phyloP scores from a whole-genome alignment of 1,140 invertebrate genomes.

The Zophobas morio region DNA sequence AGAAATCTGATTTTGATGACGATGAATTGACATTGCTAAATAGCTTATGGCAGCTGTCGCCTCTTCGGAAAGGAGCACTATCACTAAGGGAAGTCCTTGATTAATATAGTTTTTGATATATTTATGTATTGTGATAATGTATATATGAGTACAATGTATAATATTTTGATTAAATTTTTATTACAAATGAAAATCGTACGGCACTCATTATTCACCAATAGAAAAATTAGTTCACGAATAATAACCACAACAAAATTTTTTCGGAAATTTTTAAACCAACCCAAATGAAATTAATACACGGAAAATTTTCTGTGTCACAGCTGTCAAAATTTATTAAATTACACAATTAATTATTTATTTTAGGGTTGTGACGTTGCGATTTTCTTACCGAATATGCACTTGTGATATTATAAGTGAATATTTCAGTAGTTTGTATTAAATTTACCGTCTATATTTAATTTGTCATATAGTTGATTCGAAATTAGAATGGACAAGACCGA shows the following conservation, averaged over 20 bases:
- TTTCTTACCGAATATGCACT: too few relatives aligned
- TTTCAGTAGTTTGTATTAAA: neutral
- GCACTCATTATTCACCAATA: too few relatives aligned
- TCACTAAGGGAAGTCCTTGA: conserved; percentile 2
- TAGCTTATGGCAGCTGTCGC: conserved; percentile 6
- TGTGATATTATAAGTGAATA: neutral
- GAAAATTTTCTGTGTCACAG: too few relatives aligned
- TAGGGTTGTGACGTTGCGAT: too few relatives aligned
- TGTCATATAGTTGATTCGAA: neutral
- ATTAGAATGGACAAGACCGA: too few relatives aligned
- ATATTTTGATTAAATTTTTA: conserved; percentile 5
- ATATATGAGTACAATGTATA: conserved; percentile 4
- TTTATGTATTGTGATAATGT: conserved; percentile 5
- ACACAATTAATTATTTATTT: too few relatives aligned
- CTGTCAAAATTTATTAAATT: too few relatives aligned
- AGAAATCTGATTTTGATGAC: neutral
- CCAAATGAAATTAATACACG: too few relatives aligned
- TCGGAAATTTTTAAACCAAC: too few relatives aligned
- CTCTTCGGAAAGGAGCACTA: conserved; percentile 4
- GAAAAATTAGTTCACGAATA: too few relatives aligned
- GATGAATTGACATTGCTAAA: conserved; percentile 1
- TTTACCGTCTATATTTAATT: neutral
- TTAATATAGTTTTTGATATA: neutral
- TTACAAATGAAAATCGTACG: neutral
- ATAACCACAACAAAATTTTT: too few relatives aligned